phyloP scores from a whole-genome alignment of 1,140 invertebrate genomes.

The Drosophila kepulauana region DNA sequence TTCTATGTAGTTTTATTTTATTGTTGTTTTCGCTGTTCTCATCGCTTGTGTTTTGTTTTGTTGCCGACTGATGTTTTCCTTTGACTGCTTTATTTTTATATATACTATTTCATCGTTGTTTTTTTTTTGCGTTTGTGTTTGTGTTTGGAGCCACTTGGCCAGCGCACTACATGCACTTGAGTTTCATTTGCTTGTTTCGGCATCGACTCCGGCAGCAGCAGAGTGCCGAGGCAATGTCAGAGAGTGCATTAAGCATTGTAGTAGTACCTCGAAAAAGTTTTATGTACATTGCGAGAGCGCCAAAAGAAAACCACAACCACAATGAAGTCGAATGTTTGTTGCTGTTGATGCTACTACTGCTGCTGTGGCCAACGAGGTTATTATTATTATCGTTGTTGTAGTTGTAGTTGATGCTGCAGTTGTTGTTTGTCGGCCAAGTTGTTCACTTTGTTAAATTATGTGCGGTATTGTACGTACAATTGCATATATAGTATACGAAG shows the following conservation, averaged over 20 bases:
- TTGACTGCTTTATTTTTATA: constrained; percentile 30
- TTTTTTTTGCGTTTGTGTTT: constrained; percentile 19
- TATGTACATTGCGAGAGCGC: constrained; percentile 72
- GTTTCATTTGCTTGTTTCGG: constrained; percentile 79
- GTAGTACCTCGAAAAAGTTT: constrained; percentile 66
- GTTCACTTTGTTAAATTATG: constrained; percentile 78
- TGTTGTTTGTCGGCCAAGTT: constrained; percentile 39
- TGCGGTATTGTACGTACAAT: constrained; percentile 59
- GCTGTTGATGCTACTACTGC: constrained; percentile 25
- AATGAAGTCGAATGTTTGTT: constrained; percentile 74
- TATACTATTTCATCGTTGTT: background rate
- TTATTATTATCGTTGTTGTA: constrained; percentile 45
- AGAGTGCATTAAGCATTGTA: constrained; percentile 81
- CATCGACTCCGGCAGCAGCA: constrained; percentile 5
- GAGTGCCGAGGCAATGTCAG: constrained; percentile 57
- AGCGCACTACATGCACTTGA: constrained; percentile 77
- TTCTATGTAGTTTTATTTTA: constrained; percentile 64
- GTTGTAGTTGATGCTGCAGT: constrained; percentile 39
- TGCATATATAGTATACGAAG: background rate
- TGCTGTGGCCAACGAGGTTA: constrained; percentile 42
- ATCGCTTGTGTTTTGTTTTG: constrained; percentile 33
- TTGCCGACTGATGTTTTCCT: constrained; percentile 38
- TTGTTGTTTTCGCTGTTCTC: constrained; percentile 60
- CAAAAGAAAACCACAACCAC: constrained; percentile 74
- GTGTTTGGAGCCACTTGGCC: constrained; percentile 65